Evolutionary conservation across 2,888 invertebrate species (phyloP).

Genomic region (Macrosiphum euphorbiae): DNA sequence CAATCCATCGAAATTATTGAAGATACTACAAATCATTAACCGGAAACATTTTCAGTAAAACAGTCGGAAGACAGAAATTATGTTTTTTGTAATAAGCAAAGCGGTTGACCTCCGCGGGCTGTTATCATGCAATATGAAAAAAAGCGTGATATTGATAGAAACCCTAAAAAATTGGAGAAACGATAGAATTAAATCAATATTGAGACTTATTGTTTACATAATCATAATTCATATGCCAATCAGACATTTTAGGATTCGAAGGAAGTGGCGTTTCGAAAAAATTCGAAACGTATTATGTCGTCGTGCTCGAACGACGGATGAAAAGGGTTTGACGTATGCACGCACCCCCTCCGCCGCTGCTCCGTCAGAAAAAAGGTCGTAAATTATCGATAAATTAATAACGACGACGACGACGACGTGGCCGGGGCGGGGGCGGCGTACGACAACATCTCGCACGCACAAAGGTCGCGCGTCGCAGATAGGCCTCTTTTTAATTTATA

Average conservation of each 20-base stretch:
- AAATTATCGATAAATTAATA: constrained; percentile 63
- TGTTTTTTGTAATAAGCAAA: no score
- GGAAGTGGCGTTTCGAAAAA: background rate
- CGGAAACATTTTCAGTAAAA: no score
- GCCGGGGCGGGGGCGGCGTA: background rate
- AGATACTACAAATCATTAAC: no score
- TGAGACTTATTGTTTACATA: background rate
- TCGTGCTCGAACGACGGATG: background rate
- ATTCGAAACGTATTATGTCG: background rate
- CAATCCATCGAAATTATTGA: no score
- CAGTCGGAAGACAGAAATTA: no score
- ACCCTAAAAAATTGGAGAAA: background rate
- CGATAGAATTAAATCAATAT: background rate
- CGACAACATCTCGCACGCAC: constrained; percentile 42
- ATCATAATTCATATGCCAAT: background rate
- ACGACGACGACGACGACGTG: background rate
- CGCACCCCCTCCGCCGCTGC: no score
- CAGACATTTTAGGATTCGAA: background rate
- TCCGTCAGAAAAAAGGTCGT: constrained; percentile 8
- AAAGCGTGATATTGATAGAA: no score
- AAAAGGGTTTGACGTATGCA: background rate
- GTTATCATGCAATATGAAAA: no score
- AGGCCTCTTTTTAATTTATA: constrained; percentile 59
- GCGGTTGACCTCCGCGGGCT: no score
- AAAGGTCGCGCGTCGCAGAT: background rate